Evolutionary conservation across 2,888 invertebrate species (phyloP).

Genomic region (Drosophila percnosoma): DNA sequence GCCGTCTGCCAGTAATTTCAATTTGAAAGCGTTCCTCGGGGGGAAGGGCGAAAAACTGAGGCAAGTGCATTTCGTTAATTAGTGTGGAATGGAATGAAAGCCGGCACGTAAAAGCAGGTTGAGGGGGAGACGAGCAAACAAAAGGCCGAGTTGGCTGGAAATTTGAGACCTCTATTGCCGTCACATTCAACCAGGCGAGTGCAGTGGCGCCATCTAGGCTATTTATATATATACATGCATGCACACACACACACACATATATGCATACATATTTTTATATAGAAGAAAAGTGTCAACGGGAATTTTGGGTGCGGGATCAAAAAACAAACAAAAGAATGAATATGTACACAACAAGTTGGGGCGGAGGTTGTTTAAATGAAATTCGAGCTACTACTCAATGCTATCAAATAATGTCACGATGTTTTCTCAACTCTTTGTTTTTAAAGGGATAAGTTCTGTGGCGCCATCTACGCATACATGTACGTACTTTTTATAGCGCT

Average conservation of each 20-base stretch:
- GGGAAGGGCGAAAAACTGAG: conserved; percentile 19
- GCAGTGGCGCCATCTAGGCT: conserved; percentile 48
- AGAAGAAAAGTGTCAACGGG: conserved; percentile 7
- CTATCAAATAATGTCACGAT: not conserved
- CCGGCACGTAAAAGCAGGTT: too few relatives aligned
- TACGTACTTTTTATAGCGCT: not conserved
- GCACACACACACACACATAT: too few relatives aligned
- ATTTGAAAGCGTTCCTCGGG: conserved; percentile 41
- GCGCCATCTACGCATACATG: conserved; percentile 5
- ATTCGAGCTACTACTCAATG: conserved; percentile 24
- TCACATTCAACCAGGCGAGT: conserved; percentile 24
- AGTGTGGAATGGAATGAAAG: conserved; percentile 58
- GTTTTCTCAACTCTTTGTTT: conserved; percentile 4
- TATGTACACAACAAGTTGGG: conserved; percentile 1
- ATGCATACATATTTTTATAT: not conserved
- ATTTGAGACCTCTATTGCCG: conserved; percentile 47
- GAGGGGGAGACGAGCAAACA: conserved; percentile 43
- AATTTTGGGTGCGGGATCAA: conserved; percentile 4
- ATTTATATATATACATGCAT: not conserved
- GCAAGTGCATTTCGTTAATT: conserved; percentile 79
- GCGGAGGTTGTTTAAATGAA: conserved; percentile 13
- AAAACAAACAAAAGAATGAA: conserved; percentile 11
- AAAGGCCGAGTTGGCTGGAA: conserved; percentile 47
- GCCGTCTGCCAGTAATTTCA: conserved; percentile 42
- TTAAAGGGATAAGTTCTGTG: not conserved